phyloP scores from a whole-genome alignment of 1,140 invertebrate species.

The Heliconius melpomene region DNA sequence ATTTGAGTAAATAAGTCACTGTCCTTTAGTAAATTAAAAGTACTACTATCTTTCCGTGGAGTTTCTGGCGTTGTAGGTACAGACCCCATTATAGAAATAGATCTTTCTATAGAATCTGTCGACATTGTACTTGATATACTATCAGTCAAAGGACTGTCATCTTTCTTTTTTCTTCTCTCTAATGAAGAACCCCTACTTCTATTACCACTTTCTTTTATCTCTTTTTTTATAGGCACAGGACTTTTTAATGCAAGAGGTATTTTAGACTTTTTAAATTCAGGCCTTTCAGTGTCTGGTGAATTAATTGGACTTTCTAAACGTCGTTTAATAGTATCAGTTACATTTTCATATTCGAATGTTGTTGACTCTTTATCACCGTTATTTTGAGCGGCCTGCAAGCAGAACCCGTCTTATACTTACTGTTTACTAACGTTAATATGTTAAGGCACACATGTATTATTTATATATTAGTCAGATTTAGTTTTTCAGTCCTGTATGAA shows the following conservation, averaged over 20 bases:
- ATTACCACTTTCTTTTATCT: slow-evolving; percentile 62
- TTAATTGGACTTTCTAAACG: slow-evolving; percentile 69
- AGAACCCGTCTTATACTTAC: slow-evolving; percentile 52
- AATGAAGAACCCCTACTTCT: slow-evolving; percentile 61
- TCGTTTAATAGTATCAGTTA: slow-evolving; percentile 78
- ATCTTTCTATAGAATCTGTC: slow-evolving; percentile 53
- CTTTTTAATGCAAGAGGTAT: slow-evolving; percentile 74
- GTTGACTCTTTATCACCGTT: slow-evolving; percentile 38
- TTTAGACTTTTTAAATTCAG: slow-evolving; percentile 68
- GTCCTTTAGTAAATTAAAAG: slow-evolving; percentile 84
- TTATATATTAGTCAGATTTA: slow-evolving; percentile 59
- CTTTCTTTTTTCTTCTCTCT: slow-evolving; percentile 50
- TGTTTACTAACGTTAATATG: slow-evolving; percentile 42
- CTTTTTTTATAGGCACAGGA: slow-evolving; percentile 68
- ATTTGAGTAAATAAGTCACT: slow-evolving; percentile 87
- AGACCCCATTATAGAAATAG: slow-evolving; percentile 40
- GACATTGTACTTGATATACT: slow-evolving; percentile 53
- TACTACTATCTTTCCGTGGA: slow-evolving; percentile 68
- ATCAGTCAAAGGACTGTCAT: slow-evolving; percentile 47
- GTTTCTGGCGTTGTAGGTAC: slow-evolving; percentile 55
- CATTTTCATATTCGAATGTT: slow-evolving; percentile 68
- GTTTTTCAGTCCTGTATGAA: slow-evolving; percentile 35
- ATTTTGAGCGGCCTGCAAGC: slow-evolving; percentile 58
- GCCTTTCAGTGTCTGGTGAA: slow-evolving; percentile 63
- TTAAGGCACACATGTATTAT: slow-evolving; percentile 51